phyloP scores from a whole-genome alignment of 2,797 vertebrate species.

The Botia kubotai region DNA sequence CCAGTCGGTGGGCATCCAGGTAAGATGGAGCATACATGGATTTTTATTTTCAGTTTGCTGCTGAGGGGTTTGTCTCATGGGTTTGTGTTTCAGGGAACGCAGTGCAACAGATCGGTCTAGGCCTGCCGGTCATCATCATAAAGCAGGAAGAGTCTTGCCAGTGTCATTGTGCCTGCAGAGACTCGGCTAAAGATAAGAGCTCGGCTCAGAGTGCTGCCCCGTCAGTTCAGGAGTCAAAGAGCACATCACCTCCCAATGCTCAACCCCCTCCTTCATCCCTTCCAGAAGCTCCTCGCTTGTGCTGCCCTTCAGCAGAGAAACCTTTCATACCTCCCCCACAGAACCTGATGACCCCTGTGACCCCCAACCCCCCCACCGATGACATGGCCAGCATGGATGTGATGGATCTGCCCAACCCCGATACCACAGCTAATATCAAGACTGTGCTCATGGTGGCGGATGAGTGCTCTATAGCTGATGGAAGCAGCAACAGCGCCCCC shows the following conservation, averaged over 20 bases:
- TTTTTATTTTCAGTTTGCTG: constrained; percentile 16
- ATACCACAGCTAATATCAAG: constrained; percentile 84
- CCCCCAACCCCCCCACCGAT: constrained; percentile 73
- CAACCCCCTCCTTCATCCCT: constrained; percentile 60
- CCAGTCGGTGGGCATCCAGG: constrained; percentile 92
- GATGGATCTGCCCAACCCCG: constrained; percentile 90
- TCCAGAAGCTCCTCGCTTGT: constrained; percentile 61
- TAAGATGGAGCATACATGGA: constrained; percentile 68
- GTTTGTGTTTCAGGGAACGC: constrained; percentile 81
- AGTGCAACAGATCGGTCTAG: constrained; percentile 97
- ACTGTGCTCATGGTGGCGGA: constrained; percentile 91
- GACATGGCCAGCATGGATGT: constrained; percentile 90
- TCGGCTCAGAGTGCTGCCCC: constrained; percentile 67
- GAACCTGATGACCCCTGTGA: constrained; percentile 45
- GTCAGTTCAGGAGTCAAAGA: constrained; percentile 61
- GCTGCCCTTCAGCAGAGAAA: constrained; percentile 70
- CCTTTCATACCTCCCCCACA: constrained; percentile 67
- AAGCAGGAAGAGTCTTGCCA: constrained; percentile 99
- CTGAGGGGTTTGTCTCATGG: not conserved
- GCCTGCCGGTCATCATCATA: constrained; percentile 98
- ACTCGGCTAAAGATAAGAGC: constrained; percentile 89
- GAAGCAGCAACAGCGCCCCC: constrained; percentile 73
- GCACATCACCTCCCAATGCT: constrained; percentile 58
- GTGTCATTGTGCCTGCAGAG: constrained; percentile 97
- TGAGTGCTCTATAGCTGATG: constrained; percentile 81